Base-by-base conservation (phyloP, 2,888 invertebrate species). In the Aleiodes leptofemur region DNA sequence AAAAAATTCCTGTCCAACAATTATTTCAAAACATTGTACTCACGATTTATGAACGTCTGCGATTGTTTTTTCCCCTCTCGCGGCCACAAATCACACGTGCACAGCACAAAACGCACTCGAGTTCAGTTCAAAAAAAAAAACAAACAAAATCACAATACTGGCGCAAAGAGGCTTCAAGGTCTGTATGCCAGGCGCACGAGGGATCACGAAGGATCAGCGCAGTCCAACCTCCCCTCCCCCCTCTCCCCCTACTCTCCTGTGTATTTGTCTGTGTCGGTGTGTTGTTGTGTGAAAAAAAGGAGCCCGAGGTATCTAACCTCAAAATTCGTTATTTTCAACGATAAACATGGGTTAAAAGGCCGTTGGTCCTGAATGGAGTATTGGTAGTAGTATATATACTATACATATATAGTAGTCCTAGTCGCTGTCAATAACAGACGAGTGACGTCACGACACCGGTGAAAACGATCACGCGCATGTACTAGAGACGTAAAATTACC, bases 371-470 rank as follows among this genome's bases (percentile, higher is more conserved):
- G 61, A 16, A n/a, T 4, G 9, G 23, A 23, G 23, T 23, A 23
- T 23, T 1, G 23, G 23, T 23, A 23, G 23, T 23, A 23, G 23
- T 23, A 23, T 23, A 23, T n/a, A n/a, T n/a, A n/a, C n/a, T n/a
- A n/a, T n/a, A n/a, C n/a, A n/a, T n/a, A n/a, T 23, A 23, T 23
- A 23, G 13, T n/a, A 16, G 55, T 29, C 23, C 61, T 64, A 57
- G 55, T 64, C 34, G 70, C 74, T 74, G 74, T 74, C 74, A 74
- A 70, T 74, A 74, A 61, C 69, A 64, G 55, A 74, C 74, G 70
- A 74, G 74, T 70, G 74, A 64, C 74, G 70, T 61, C 38, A 38
- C 38, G 61, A 43, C 61, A 43, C 74, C 74, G 55, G 61, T 70
- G 64, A 13, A 66, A 57, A 53, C 43, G 51, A 69, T 55, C 29